Base-by-base conservation (phyloP, 2,113 vertebrate species). In the Buteo buteo region DNA sequence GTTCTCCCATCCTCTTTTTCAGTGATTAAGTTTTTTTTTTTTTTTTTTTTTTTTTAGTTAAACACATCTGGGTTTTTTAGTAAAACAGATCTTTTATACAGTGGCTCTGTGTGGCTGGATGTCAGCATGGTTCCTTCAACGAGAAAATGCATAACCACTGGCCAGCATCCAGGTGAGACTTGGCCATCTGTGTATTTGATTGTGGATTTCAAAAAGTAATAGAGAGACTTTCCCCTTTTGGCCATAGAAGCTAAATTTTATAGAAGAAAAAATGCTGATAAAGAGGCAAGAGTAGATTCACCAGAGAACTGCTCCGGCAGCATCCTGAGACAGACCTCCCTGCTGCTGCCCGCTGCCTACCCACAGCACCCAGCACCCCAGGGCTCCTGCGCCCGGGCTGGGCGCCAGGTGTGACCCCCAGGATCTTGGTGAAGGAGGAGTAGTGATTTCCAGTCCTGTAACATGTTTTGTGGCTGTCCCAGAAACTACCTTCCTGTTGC, bases 111-210 rank as follows among this genome's bases (percentile, higher is more conserved):
- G 73, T 94, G 69, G 52, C 93, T 90, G 82, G 44, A 57, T 86
- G 90, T 92, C 94, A 80, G 78, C 59, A 3, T 34, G 34, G 88
- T 54, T 90, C 86, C 83, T 93, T 57, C 91, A 40, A 4, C 1
- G 16, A 74, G 85, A 76, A 94, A 94, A 91, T 4, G 6, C 50
- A n/a, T 42, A 79, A 82, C 26, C 76, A 4, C 71, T 97, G 95
- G 96, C 96, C 71, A 62, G 67, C 76, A 21, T 83, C 96, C 94
- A 95, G 92, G 93, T 93, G 87, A 90, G 74, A 19, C 78, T 50
- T 18, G 76, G 96, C 94, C 96, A 92, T 3, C 82, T 55, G 22
- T 1, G 10, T 16, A 28, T 94, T 82, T 64, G 69, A 71, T 19
- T 55, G 64, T 42, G 76, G 54, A 36, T 88, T 80, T 83, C 90